Conservation (phyloP, 1,140 invertebrate genomes). For the Eumaeus atala region DNA sequence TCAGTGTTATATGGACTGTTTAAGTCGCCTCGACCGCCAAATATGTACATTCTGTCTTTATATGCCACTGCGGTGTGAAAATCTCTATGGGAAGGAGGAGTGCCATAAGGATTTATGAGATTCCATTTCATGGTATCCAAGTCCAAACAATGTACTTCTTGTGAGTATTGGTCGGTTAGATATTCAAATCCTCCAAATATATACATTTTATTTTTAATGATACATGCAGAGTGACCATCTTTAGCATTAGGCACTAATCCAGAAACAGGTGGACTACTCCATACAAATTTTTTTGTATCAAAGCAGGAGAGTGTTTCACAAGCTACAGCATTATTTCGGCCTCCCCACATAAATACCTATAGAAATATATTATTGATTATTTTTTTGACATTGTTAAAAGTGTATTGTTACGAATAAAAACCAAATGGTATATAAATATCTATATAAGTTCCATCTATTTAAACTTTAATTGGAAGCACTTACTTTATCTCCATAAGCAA, state of each 20-base stretch:
- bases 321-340: constrained; percentile 87
- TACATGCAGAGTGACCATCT: constrained; percentile 92
- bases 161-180: constrained; percentile 84
- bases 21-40: constrained; percentile 86
- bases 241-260: constrained; percentile 84
- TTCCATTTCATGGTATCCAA: constrained; percentile 84
- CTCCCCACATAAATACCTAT: constrained; percentile 89
- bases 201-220: constrained; percentile 88
- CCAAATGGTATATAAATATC: too few relatives aligned
- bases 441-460: too few relatives aligned
- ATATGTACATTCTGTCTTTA: constrained; percentile 86
- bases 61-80: constrained; percentile 90
- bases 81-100: constrained; percentile 83
- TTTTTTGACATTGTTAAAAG: too few relatives aligned
- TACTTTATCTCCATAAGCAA: constrained; percentile 83
- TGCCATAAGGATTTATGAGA: constrained; percentile 76
- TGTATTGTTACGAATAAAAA: too few relatives aligned
- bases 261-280: constrained; percentile 79
- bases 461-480: too few relatives aligned
- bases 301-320: constrained; percentile 88
- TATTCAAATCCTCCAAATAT: constrained; percentile 94
- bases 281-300: constrained; percentile 81
- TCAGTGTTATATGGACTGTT: constrained; percentile 78
- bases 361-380: constrained; percentile 22
- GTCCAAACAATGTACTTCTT: constrained; percentile 85